phyloP scores from a whole-genome alignment of 2,797 vertebrate genomes.

The Ceyx erithaca region DNA sequence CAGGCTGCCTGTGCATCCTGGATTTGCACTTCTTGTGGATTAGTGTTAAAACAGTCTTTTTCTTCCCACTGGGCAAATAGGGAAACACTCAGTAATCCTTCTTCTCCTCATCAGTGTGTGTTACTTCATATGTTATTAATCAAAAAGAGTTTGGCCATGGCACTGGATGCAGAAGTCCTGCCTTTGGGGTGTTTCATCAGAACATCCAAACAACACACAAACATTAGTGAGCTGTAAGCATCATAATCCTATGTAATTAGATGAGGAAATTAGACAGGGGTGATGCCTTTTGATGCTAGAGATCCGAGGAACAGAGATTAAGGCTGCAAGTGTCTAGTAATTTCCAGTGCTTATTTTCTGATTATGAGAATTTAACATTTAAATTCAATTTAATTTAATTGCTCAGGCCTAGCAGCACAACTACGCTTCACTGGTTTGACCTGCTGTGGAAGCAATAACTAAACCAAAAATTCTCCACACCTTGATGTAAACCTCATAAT shows the following conservation, averaged over 20 bases:
- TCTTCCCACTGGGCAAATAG: neutral
- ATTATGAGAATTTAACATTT: slow-evolving; percentile 43
- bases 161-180: neutral
- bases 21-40: neutral
- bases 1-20: neutral
- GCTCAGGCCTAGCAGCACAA: neutral
- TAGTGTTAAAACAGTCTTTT: neutral
- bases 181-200: neutral
- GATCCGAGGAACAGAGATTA: slow-evolving; percentile 40
- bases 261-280: neutral
- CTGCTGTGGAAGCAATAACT: neutral
- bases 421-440: neutral
- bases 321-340: neutral
- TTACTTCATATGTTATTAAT: neutral
- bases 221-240: neutral
- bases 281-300: neutral
- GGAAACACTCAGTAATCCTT: neutral
- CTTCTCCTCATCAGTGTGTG: neutral
- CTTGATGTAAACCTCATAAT: neutral
- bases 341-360: slow-evolving; percentile 20
- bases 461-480: neutral
- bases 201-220: neutral
- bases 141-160: rapidly evolving
- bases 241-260: slow-evolving; percentile 5
- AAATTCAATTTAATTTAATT: slow-evolving; percentile 28